Base-by-base conservation (phyloP, 2,113 vertebrate species). In the Willisornis vidua region DNA sequence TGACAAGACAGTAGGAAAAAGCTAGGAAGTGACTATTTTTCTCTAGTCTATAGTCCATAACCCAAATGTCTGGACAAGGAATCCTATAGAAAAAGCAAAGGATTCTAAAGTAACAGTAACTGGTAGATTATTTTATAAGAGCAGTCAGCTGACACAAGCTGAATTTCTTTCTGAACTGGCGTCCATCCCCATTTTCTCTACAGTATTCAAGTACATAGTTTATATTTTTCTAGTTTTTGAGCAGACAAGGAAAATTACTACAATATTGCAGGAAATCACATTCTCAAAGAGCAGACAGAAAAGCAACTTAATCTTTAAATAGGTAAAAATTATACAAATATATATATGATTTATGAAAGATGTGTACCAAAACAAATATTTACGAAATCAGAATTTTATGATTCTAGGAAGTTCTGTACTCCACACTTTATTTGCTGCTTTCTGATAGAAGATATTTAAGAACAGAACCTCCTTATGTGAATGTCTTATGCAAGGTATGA, bases 201-300 rank as follows among this genome's bases (percentile, higher is more conserved):
- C 22, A 57, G 19, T 37, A 77, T 18, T 74, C 18, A 68, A 49
- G 55, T 14, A 48, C 1, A 3, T 15, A 35, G 39, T 61, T 43
- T 20, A 66, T 1, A 3, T 51, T 68, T 80, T 52, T 37, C 25
- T 80, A 15, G 2, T 19, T 66, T 85, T 74, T 59, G 13, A 76
- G 12, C 5, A n/a, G 28, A 45, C 7, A 22, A 48, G 23, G 29
- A 80, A 46, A 89, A 87, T 26, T 19, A 70, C 29, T 48, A 24
- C 18, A 67, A 23, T 14, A 54, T 0, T 26, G 16, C 5, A 49
- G 2, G 5, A 93, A 90, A 67, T 13, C 0, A 3, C 39, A 52
- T n/a, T 71, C 37, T 59, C 19, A 62, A 84, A 74, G 10, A 52
- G n/a, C 18, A 72, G 14, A 46, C 1, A 72, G 17, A 83, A 88